Conservation (phyloP, 1,140 invertebrate species). For the Daktulosphaira vitifoliae region DNA sequence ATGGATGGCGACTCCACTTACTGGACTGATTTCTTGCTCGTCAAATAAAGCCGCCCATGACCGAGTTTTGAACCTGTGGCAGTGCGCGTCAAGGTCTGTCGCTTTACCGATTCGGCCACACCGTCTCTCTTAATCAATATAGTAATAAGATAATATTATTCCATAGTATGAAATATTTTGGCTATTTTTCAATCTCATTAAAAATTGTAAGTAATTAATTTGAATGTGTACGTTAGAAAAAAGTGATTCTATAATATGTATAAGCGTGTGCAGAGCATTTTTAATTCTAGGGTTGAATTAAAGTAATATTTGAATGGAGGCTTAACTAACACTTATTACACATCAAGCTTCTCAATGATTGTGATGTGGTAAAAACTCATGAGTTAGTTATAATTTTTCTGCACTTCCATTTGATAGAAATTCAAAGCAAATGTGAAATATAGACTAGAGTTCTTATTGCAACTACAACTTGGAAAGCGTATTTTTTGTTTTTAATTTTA, state of each 20-base stretch:
- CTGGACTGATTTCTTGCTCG: no score
- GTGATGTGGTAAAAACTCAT: neutral
- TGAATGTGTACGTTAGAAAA: constrained; percentile 3
- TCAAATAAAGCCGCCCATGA: no score
- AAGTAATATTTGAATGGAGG: constrained; percentile 30
- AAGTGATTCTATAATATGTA: constrained; percentile 8
- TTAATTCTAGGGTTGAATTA: constrained; percentile 1
- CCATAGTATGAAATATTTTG: no score
- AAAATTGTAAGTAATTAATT: neutral
- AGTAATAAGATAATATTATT: no score
- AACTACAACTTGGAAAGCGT: no score
- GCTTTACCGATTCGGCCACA: no score
- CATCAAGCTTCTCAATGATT: no score
- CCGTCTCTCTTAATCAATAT: no score
- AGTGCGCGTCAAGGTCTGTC: no score
- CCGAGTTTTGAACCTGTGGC: no score
- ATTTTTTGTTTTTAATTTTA: no score
- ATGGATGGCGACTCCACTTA: no score
- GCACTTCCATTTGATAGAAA: neutral
- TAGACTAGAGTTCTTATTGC: neutral
- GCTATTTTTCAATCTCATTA: constrained; percentile 5
- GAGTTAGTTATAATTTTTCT: neutral
- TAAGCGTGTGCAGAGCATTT: constrained; percentile 5
- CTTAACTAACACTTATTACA: constrained; percentile 27
- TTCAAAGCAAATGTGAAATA: constrained; percentile 18